Evolutionary conservation across 2,888 invertebrate species (phyloP).

Genomic region (Neoaliturus tenellus): DNA sequence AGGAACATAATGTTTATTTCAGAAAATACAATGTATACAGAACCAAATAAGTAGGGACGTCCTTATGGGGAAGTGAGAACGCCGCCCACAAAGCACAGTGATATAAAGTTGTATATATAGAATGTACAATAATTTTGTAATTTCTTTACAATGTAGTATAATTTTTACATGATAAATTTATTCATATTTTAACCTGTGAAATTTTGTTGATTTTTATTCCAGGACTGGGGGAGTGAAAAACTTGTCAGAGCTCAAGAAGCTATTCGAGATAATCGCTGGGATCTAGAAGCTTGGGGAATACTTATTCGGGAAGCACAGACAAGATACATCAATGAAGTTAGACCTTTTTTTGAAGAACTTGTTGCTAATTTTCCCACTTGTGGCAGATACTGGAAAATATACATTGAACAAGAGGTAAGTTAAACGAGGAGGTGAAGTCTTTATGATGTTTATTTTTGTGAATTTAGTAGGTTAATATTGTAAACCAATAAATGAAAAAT

Average conservation of each 20-base stretch:
- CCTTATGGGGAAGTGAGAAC: too few species aligned
- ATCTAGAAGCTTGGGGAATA: slow-evolving; percentile 98
- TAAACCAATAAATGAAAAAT: too few species aligned
- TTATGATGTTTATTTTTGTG: too few species aligned
- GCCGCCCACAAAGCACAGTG: too few species aligned
- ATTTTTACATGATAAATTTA: too few species aligned
- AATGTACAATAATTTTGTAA: too few species aligned
- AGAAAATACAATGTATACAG: too few species aligned
- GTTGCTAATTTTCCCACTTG: slow-evolving; percentile 96
- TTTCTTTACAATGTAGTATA: too few species aligned
- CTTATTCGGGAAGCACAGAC: slow-evolving; percentile 95
- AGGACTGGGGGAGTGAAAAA: slow-evolving; percentile 95
- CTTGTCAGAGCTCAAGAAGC: slow-evolving; percentile 88
- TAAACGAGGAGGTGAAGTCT: too few species aligned
- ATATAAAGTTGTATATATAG: not conserved
- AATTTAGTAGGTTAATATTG: too few species aligned
- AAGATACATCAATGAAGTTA: slow-evolving; percentile 90
- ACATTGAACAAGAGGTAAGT: slow-evolving; percentile 96
- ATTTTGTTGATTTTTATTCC: slow-evolving; percentile 39
- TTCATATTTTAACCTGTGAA: not conserved
- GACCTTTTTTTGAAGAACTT: slow-evolving; percentile 95
- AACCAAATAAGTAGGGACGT: too few species aligned
- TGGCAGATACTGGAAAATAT: slow-evolving; percentile 99
- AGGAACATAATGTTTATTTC: too few species aligned
- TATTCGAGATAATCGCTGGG: slow-evolving; percentile 92